phyloP scores from a whole-genome alignment of 2,797 vertebrate species.

The Spinibarbus caldwelli region DNA sequence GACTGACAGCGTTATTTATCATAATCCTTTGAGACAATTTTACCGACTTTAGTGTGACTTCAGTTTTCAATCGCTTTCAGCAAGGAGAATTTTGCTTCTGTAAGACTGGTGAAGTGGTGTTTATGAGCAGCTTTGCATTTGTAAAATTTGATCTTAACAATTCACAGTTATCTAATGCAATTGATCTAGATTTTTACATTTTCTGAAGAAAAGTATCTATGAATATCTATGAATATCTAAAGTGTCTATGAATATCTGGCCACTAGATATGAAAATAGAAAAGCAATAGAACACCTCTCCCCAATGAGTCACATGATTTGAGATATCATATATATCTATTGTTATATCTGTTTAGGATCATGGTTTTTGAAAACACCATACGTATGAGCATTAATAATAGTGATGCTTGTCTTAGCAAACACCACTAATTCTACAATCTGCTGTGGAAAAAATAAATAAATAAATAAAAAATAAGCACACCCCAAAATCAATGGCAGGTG shows the following conservation, averaged over 20 bases:
- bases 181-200: neutral
- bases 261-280: neutral
- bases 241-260: neutral
- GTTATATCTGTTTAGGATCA: too few species aligned
- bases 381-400: neutral
- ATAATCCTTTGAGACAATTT: conserved; percentile 5
- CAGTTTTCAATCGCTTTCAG: neutral
- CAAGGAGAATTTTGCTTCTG: neutral
- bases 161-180: neutral
- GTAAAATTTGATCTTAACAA: neutral
- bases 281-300: neutral
- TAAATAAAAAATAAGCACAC: neutral
- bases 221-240: neutral
- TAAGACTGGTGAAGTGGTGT: neutral
- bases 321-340: neutral
- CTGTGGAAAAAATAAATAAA: neutral
- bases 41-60: neutral
- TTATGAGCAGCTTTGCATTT: neutral
- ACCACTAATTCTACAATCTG: neutral
- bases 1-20: neutral
- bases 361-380: neutral
- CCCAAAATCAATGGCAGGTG: conserved; percentile 18
- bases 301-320: neutral
- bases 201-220: neutral
- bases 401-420: neutral